A percentile compares a stretch with the other conserved stretches of the same genome.
Evolutionary conservation across 2,113 vertebrate genomes (phyloP).

Genomic region (Delphinapterus leucas): DNA sequence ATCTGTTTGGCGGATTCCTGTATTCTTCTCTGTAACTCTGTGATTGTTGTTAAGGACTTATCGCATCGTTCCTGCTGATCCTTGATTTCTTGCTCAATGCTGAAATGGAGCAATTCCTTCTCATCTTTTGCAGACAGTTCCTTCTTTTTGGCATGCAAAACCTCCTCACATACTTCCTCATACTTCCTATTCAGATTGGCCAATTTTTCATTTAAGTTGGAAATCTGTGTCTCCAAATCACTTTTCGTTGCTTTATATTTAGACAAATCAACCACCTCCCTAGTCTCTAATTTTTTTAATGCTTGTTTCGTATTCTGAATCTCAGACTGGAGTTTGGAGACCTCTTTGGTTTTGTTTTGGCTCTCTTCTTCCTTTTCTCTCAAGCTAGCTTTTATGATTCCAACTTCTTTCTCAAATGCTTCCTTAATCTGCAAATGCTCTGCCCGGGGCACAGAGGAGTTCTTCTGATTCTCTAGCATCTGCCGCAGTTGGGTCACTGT

Average conservation of each 20-base stretch:
- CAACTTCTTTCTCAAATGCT: slow-evolving; percentile 82
- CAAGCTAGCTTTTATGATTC: slow-evolving; percentile 73
- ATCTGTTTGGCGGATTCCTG: slow-evolving; percentile 93
- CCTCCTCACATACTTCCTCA: slow-evolving; percentile 83
- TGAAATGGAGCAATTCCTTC: slow-evolving; percentile 84
- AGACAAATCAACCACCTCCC: slow-evolving; percentile 81
- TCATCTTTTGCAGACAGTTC: slow-evolving; percentile 83
- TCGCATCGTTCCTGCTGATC: slow-evolving; percentile 93
- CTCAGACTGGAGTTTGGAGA: slow-evolving; percentile 84
- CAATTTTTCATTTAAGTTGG: slow-evolving; percentile 81
- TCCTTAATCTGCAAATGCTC: slow-evolving; percentile 81
- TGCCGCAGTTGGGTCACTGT: slow-evolving; percentile 79
- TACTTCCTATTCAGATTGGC: slow-evolving; percentile 82
- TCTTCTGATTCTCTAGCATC: slow-evolving; percentile 80
- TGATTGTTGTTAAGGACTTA: slow-evolving; percentile 89
- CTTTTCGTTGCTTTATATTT: slow-evolving; percentile 85
- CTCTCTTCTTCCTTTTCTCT: slow-evolving; percentile 87
- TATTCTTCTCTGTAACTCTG: slow-evolving; percentile 93
- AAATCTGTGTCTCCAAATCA: slow-evolving; percentile 86
- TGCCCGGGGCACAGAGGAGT: slow-evolving; percentile 75
- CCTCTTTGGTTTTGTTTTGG: slow-evolving; percentile 79
- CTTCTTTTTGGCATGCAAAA: slow-evolving; percentile 79
- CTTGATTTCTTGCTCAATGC: slow-evolving; percentile 91
- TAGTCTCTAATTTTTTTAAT: slow-evolving; percentile 81
- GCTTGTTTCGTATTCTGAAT: slow-evolving; percentile 84